Evolutionary conservation across 2,888 invertebrate genomes (phyloP).

Genomic region (Enchytraeus crypticus): DNA sequence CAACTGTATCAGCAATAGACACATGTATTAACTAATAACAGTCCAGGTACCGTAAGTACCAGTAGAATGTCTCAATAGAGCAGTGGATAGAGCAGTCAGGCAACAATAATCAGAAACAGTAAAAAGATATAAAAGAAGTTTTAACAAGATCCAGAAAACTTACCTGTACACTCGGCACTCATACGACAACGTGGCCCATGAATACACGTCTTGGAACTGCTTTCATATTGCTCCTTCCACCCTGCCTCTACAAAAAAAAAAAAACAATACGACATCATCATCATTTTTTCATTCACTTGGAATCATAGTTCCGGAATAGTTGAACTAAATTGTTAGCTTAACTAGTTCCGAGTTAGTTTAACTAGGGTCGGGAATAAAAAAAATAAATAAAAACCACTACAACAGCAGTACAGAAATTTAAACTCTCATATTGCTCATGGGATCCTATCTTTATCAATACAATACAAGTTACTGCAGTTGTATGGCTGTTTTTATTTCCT

Average conservation of each 20-base stretch:
- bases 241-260: conserved; percentile 32
- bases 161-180: conserved; percentile 36
- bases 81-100: background rate
- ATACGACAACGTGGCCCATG: conserved; percentile 38
- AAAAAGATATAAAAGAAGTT: background rate
- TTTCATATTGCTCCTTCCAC: conserved; percentile 37
- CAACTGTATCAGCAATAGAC: conserved; percentile 33
- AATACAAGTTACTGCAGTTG: too few relatives aligned
- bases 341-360: too few relatives aligned
- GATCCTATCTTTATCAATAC: too few relatives aligned
- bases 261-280: background rate
- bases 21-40: too few relatives aligned
- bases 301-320: background rate
- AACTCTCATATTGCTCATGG: too few relatives aligned
- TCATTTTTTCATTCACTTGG: background rate
- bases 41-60: too few relatives aligned
- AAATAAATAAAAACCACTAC: too few relatives aligned
- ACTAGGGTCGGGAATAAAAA: too few relatives aligned
- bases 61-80: too few relatives aligned
- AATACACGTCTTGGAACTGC: conserved; percentile 34
- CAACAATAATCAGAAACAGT: background rate
- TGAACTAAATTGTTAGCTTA: too few relatives aligned
- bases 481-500: too few relatives aligned
- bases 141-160: background rate
- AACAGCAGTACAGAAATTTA: too few relatives aligned